phyloP scores from a whole-genome alignment of 2,113 vertebrate species.

The Anarrhichthys ocellatus region DNA sequence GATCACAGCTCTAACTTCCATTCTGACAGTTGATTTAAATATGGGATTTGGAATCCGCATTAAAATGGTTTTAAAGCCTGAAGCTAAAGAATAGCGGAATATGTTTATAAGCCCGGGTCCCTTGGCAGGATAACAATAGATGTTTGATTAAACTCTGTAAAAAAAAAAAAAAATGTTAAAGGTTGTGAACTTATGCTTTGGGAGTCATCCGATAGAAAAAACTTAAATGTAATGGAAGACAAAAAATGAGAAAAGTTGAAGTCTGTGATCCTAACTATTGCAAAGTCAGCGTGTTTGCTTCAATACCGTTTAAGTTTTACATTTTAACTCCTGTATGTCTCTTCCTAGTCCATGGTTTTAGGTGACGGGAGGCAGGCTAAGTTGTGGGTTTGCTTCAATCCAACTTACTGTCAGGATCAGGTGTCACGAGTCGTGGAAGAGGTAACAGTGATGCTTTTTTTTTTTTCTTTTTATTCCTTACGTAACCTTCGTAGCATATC shows the following conservation, averaged over 20 bases:
- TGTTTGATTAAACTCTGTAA: background rate
- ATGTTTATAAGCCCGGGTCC: slow-evolving; percentile 18
- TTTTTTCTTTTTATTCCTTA: background rate
- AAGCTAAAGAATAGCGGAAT: slow-evolving; percentile 1
- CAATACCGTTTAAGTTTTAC: background rate
- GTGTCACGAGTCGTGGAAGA: slow-evolving; percentile 79
- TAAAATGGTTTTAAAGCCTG: slow-evolving; percentile 23
- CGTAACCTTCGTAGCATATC: background rate
- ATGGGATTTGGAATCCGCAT: slow-evolving; percentile 8
- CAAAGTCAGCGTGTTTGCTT: background rate
- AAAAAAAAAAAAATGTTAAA: background rate
- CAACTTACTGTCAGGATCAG: slow-evolving; percentile 72
- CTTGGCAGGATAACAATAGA: slow-evolving; percentile 13
- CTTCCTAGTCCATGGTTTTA: slow-evolving; percentile 83
- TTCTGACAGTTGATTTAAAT: slow-evolving; percentile 11
- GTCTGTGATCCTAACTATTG: background rate
- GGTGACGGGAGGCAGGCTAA: slow-evolving; percentile 67
- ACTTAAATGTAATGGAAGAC: background rate
- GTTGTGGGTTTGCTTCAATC: slow-evolving; percentile 87
- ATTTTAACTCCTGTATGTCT: background rate
- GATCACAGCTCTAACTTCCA: background rate
- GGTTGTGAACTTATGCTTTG: background rate
- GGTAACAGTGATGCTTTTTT: slow-evolving; percentile 22
- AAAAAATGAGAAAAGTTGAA: background rate
- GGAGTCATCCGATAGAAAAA: slow-evolving; percentile 7